Conservation (phyloP, 1,140 invertebrate species). For the Gonioctena quinquepunctata region DNA sequence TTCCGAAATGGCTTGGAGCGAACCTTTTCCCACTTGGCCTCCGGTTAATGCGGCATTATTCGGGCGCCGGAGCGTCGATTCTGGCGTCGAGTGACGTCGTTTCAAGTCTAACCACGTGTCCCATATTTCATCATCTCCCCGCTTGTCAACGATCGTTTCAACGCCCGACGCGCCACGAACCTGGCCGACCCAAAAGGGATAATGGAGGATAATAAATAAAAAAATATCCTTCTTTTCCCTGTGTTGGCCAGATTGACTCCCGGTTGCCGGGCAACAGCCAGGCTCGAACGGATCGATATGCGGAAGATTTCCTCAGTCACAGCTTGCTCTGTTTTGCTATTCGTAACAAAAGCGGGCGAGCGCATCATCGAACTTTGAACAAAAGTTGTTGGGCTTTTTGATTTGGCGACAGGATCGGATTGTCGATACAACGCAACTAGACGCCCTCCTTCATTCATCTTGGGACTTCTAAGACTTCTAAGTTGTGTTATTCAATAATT, state of each 20-base stretch:
- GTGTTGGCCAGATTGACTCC: constrained; percentile 54
- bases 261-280: constrained; percentile 53
- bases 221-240: constrained; percentile 54
- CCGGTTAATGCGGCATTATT: constrained; percentile 37
- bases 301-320: constrained; percentile 52
- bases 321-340: neutral
- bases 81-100: constrained; percentile 61
- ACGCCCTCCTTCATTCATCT: too few species aligned
- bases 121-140: constrained; percentile 68
- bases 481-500: too few species aligned
- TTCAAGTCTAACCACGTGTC: constrained; percentile 69
- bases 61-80: constrained; percentile 51
- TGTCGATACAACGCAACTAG: too few species aligned
- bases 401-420: neutral
- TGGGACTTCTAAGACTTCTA: too few species aligned
- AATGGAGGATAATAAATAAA: constrained; percentile 56
- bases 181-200: constrained; percentile 44
- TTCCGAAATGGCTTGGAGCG: constrained; percentile 14
- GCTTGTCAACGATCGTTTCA: constrained; percentile 41
- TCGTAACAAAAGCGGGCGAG: neutral
- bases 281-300: constrained; percentile 49
- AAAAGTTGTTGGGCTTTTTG: neutral
- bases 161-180: constrained; percentile 34
- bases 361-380: neutral
- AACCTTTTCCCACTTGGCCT: constrained; percentile 14